Evolutionary conservation across 2,797 vertebrate genomes (phyloP), one percentile per base, ranked within the genome.

Genomic region (Falco rusticolus): DNA sequence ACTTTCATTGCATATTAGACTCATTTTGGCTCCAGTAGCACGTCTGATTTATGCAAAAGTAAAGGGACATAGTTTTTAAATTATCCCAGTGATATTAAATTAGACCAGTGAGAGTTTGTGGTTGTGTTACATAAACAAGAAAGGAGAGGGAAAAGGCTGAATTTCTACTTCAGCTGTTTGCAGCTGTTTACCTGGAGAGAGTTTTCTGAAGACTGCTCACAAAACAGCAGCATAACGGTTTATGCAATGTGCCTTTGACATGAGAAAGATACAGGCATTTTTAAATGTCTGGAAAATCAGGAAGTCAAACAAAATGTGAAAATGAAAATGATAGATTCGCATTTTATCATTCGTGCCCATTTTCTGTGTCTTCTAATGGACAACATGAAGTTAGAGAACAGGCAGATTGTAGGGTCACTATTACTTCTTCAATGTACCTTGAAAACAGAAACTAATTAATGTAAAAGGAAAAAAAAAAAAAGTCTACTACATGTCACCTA

Each of bases 361-460:
- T 88, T 93, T 78, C 54, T 51, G 22, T 39, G 10, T n/a, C 29
- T 60, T 28, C 22, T 75, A 22, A 43, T 4, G 79, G 48, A 64
- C 16, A 90, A 51, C 4, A 69, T 4, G 16, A 51, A 60, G 7
- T 22, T 61, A 78, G 28, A 66, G 17, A 88, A 43, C 22, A 59
- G 59, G 12, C 2, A 84, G 65, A 86, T 9, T 39, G 21, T 29
- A 91, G 86, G 26, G 63, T 75, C 24, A 78, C 13, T 47, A 7
- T 39, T 95, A 31, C 64, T 68, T 59, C 53, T 69, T 25, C 74
- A 64, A 14, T 7, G 1, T 48, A 50, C 31, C 28, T 84, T 79
- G 51, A 13, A 90, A 95, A 79, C 34, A 84, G n/a, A 94, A 92
- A 82, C 29, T 69, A 91, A 87, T 93, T 69, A 86, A 71, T 51